phyloP scores from a whole-genome alignment of 2,888 invertebrate species.

The Diarsia dahlii region DNA sequence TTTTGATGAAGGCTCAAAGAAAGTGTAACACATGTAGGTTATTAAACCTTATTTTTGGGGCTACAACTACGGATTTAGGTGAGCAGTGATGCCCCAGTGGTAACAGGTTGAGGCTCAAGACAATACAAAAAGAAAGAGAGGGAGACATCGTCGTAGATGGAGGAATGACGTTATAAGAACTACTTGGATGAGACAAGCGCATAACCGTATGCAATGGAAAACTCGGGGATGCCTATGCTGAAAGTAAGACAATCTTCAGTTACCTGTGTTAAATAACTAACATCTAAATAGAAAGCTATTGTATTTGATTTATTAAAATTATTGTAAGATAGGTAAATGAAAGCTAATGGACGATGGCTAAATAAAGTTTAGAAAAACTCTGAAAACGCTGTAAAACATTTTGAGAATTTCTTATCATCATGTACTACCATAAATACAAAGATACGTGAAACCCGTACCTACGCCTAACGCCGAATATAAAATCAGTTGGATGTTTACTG shows the following conservation, averaged over 20 bases:
- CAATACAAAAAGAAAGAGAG: too few species aligned
- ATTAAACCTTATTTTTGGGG: neutral
- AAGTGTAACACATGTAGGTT: neutral
- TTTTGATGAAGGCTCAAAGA: conserved; percentile 4
- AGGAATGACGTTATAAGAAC: too few species aligned
- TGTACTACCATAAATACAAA: neutral
- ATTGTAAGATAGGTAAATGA: too few species aligned
- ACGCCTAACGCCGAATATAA: neutral
- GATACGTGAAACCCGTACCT: neutral
- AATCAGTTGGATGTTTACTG: neutral
- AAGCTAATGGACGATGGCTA: too few species aligned
- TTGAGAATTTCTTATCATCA: neutral
- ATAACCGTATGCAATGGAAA: too few species aligned
- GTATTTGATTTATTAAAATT: too few species aligned
- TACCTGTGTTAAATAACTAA: neutral
- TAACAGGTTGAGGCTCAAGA: too few species aligned
- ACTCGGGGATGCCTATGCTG: too few species aligned
- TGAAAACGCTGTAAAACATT: neutral
- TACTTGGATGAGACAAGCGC: too few species aligned
- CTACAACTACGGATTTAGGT: neutral
- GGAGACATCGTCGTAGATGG: too few species aligned
- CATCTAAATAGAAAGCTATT: neutral
- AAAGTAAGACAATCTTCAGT: too few species aligned
- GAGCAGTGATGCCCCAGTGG: neutral
- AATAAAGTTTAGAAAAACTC: too few species aligned